Evolutionary conservation across 2,888 invertebrate species (phyloP).

Genomic region (Sarcophaga variegata): DNA sequence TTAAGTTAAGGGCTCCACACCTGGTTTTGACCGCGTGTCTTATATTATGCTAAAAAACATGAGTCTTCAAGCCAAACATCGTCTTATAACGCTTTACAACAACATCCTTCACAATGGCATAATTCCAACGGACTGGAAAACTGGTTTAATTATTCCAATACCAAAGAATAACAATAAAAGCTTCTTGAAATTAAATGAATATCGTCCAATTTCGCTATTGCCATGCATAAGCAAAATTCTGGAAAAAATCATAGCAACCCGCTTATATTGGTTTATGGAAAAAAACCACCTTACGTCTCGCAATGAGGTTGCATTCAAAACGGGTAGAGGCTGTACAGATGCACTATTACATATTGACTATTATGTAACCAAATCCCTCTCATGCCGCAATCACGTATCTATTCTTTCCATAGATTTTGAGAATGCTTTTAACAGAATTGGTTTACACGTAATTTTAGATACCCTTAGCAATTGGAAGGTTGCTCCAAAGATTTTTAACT

Average conservation of each 20-base stretch:
- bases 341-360: conserved; percentile 36
- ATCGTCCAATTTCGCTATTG: conserved; percentile 36
- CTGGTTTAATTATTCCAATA: conserved; percentile 30
- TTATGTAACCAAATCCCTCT: conserved; percentile 3
- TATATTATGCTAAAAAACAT: conserved; percentile 32
- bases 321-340: conserved; percentile 14
- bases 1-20: conserved; percentile 27
- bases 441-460: conserved; percentile 49
- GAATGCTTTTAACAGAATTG: conserved; percentile 63
- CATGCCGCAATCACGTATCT: conserved; percentile 33
- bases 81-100: conserved; percentile 35
- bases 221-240: conserved; percentile 23
- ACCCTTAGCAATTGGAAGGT: conserved; percentile 25
- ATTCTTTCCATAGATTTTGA: conserved; percentile 51
- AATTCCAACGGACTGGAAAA: conserved; percentile 23
- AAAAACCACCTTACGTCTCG: neutral
- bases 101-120: conserved; percentile 4
- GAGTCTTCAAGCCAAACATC: neutral
- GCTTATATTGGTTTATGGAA: too few species aligned
- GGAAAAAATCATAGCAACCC: too few species aligned
- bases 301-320: conserved; percentile 43
- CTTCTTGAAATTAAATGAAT: neutral
- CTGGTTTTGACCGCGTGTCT: conserved; percentile 30
- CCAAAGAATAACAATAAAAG: conserved; percentile 30
- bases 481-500: conserved; percentile 43